These are phyloP conservation scores for Xiphias gladius DNA, from an alignment of 2,113 vertebrate species.

Conservation along the genomic window DNA sequence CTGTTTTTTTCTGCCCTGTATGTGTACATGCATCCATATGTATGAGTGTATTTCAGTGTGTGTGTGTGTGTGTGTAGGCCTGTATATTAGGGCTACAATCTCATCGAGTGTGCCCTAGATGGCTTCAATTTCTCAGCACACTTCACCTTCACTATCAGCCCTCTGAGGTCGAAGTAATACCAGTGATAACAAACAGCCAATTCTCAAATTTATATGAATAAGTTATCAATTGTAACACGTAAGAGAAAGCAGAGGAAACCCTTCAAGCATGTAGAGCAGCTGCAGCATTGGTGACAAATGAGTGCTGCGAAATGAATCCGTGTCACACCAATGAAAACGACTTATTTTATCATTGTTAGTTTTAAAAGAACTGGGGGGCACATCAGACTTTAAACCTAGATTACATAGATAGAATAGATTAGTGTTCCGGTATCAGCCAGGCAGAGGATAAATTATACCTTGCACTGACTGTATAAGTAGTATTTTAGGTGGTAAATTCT, in stretches of 20 bases:
- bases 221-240: constrained; percentile 58
- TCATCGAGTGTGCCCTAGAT: background rate
- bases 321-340: constrained; percentile 34
- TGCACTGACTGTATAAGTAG: background rate
- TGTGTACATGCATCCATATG: background rate
- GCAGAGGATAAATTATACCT: constrained; percentile 3
- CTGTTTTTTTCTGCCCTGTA: background rate
- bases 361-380: background rate
- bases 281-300: constrained; percentile 38
- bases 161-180: constrained; percentile 14
- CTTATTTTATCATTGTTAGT: constrained; percentile 10
- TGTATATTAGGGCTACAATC: background rate
- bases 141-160: background rate
- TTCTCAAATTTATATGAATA: constrained; percentile 53
- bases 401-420: background rate
- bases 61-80: background rate
- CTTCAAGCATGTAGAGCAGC: constrained; percentile 40
- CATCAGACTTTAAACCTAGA: background rate
- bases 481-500: constrained; percentile 5
- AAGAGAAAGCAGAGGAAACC: constrained; percentile 40
- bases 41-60: background rate
- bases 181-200: constrained; percentile 17
- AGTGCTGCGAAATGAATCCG: constrained; percentile 23
- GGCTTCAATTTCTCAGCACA: background rate
- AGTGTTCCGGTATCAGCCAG: background rate